phyloP scores from a whole-genome alignment of 2,888 invertebrate species.

The Papilio elwesi region DNA sequence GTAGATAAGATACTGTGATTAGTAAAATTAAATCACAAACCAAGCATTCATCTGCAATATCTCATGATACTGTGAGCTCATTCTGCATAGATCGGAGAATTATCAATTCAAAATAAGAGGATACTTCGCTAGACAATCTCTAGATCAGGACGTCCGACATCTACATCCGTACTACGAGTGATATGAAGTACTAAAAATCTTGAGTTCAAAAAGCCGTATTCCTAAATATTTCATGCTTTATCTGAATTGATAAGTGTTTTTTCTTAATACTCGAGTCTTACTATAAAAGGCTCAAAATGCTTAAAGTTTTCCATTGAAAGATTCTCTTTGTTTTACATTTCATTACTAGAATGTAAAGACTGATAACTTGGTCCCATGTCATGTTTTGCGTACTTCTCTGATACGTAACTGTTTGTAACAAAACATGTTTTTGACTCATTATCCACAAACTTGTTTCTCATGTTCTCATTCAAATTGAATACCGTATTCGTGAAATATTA shows the following conservation, averaged over 20 bases:
- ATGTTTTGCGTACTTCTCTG: conserved; percentile 12
- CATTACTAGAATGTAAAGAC: conserved; percentile 28
- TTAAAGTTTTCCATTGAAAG: conserved; percentile 30
- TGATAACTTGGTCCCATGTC: conserved; percentile 15
- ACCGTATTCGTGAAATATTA: not conserved
- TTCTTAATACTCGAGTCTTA: conserved; percentile 1
- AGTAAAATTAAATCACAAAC: too few species aligned
- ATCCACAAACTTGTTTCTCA: conserved; percentile 1
- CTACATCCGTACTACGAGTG: too few species aligned
- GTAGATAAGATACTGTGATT: too few species aligned
- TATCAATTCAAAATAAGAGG: too few species aligned
- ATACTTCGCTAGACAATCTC: too few species aligned
- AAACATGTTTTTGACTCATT: not conserved
- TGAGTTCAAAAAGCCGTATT: too few species aligned
- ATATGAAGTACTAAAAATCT: too few species aligned
- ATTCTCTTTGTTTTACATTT: conserved; percentile 27
- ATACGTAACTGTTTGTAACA: not conserved
- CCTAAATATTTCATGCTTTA: not conserved
- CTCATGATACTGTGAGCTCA: too few species aligned
- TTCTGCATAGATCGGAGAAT: too few species aligned
- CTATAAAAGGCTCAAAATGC: conserved; percentile 14
- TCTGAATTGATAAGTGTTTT: not conserved
- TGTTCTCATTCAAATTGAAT: conserved; percentile 10
- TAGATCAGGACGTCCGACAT: too few species aligned
- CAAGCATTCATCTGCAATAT: too few species aligned